Evolutionary conservation across 2,797 vertebrate species (phyloP), one percentile per base, ranked within the genome.

Genomic region (Capromys pilorides): DNA sequence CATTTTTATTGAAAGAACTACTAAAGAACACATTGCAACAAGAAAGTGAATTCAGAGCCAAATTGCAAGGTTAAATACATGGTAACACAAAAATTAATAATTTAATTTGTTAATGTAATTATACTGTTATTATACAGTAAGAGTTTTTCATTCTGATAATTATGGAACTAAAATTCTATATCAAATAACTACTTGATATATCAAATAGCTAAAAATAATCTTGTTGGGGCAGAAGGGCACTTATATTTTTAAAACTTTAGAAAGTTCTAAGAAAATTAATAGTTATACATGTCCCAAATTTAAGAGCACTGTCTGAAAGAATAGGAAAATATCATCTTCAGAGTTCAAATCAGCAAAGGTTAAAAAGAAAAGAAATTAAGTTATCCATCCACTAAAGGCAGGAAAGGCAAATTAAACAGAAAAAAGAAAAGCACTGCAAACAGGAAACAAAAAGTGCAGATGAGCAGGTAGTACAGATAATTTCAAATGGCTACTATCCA

Each of bases 101-200:
- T 45, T 79, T 80, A 75, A 11, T 41, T 33, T 45, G 49, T 61
- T 92, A 79, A 73, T 80, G 22, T 39, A 61, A 85, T 91, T 81
- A 88, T 31, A 33, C 21, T 36, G 36, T 84, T 59, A 75, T 41
- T 73, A 10, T 61, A 51, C 73, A 39, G 22, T 66, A 62, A 41
- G 28, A 83, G 8, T 67, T 94, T 85, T 88, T 89, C 67, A 19
- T 57, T 77, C 28, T 88, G 11, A 67, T 36, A 94, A 67, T 92
- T 61, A 77, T 75, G 22, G 7, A 89, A 81, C 41, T 57, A 80
- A 89, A 85, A 66, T 88, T 95, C 67, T 88, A 77, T 71, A 81
- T 41, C 51, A 71, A 81, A 14, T 51, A 86, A 51, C 11, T 84
- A 54, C 51, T 19, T 10, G 64, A 81, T 86, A 75, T n/a, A 92